Evolutionary conservation across 1,140 invertebrate genomes (phyloP).

Genomic region (Drosophila tani): DNA sequence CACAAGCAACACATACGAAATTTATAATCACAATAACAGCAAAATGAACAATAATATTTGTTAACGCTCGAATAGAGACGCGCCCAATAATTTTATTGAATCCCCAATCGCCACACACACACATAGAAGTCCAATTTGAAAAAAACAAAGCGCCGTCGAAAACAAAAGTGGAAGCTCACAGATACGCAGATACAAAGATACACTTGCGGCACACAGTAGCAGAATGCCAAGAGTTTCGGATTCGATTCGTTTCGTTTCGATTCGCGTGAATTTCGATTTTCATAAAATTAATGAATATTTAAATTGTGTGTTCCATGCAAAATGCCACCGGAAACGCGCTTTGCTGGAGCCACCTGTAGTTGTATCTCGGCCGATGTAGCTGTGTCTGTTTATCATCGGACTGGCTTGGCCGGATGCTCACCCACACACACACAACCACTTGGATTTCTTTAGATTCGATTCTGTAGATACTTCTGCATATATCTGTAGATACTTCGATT

Average conservation of each 20-base stretch:
- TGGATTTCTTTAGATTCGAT: slow-evolving; percentile 17
- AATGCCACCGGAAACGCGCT: slow-evolving; percentile 79
- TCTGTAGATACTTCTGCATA: slow-evolving; percentile 12
- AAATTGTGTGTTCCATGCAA: slow-evolving; percentile 72
- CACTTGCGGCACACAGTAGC: slow-evolving; percentile 57
- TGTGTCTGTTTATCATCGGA: slow-evolving; percentile 46
- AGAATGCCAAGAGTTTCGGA: slow-evolving; percentile 21
- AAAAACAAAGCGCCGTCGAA: slow-evolving; percentile 59
- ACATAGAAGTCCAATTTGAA: slow-evolving; percentile 48
- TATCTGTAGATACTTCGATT: slow-evolving; percentile 26
- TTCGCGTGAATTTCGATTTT: slow-evolving; percentile 77
- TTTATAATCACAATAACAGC: slow-evolving; percentile 83
- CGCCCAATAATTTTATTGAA: slow-evolving; percentile 83
- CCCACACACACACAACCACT: slow-evolving; percentile 17
- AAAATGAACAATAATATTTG: slow-evolving; percentile 84
- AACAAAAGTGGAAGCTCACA: slow-evolving; percentile 60
- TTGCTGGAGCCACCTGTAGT: slow-evolving; percentile 76
- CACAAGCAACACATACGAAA: slow-evolving; percentile 70
- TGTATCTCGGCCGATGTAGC: slow-evolving; percentile 22
- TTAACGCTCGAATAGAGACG: slow-evolving; percentile 82
- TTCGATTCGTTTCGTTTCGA: slow-evolving; percentile 39
- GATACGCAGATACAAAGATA: slow-evolving; percentile 41
- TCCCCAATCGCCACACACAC: slow-evolving; percentile 32
- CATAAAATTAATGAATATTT: slow-evolving; percentile 83
- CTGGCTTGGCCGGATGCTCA: slow-evolving; percentile 62